Evolutionary conservation across 1,140 invertebrate species (phyloP).

Genomic region (Drosophila arawakana): DNA sequence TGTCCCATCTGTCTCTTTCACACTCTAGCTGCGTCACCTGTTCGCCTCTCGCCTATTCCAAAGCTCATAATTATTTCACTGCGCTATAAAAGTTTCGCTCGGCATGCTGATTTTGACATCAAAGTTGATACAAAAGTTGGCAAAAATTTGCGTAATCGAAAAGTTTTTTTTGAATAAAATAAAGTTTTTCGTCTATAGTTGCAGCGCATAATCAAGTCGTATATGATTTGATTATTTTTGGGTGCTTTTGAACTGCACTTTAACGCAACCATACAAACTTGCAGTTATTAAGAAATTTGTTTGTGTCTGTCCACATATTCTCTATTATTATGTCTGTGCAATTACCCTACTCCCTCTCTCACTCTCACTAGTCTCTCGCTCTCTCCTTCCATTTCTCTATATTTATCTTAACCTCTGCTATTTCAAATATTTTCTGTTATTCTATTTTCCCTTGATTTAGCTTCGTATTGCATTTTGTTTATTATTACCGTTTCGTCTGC

Average conservation of each 20-base stretch:
- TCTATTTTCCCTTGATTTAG: conserved; percentile 47
- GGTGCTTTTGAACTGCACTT: background rate
- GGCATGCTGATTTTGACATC: background rate
- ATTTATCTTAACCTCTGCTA: conserved; percentile 2
- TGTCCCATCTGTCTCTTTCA: too few relatives aligned
- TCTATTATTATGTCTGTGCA: conserved; percentile 31
- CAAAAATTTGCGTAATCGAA: background rate
- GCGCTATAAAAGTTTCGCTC: conserved; percentile 15
- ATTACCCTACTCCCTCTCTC: background rate
- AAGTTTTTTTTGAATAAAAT: background rate
- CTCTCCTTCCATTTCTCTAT: conserved; percentile 17
- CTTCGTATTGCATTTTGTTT: conserved; percentile 36
- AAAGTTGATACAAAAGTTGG: background rate
- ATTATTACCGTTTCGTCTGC: conserved; percentile 24
- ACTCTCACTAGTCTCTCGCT: background rate
- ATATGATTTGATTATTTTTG: background rate
- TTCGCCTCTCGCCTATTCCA: conserved; percentile 18
- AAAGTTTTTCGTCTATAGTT: background rate
- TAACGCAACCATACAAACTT: background rate
- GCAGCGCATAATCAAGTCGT: background rate
- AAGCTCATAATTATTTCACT: conserved; percentile 48
- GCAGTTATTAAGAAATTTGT: conserved; percentile 42
- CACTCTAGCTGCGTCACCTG: conserved; percentile 53
- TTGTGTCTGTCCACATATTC: conserved; percentile 41
- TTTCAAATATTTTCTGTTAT: conserved; percentile 6